These are phyloP conservation scores for Sesamia nonagrioides DNA, from an alignment of 1,140 invertebrate genomes.

Conservation along the genomic window DNA sequence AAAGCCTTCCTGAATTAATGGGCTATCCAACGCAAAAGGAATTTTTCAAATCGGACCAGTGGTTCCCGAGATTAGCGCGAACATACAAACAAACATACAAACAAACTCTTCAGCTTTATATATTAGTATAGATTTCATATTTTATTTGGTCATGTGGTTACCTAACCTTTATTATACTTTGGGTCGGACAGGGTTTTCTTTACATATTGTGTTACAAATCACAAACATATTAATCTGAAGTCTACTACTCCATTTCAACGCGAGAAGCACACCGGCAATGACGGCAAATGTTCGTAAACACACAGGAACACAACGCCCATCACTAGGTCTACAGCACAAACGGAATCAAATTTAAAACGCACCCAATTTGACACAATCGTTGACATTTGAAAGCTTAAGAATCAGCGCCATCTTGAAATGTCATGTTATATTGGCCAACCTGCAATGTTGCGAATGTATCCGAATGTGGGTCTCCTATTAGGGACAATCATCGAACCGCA, in stretches of 20 bases:
- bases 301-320: background rate
- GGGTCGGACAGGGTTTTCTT: too few species aligned
- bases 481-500: slow-evolving; percentile 36
- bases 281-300: background rate
- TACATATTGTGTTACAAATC: too few species aligned
- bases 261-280: background rate
- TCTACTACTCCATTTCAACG: background rate
- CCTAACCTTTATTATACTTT: too few species aligned
- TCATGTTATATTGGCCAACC: background rate
- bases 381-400: background rate
- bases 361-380: background rate
- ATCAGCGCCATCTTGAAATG: background rate
- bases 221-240: background rate
- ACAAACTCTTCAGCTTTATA: too few species aligned
- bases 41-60: too few species aligned
- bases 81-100: too few species aligned
- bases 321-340: background rate
- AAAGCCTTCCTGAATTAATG: too few species aligned
- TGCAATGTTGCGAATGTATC: slow-evolving; percentile 34
- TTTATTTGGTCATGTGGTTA: too few species aligned
- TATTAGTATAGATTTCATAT: too few species aligned
- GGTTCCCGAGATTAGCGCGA: too few species aligned
- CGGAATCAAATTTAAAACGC: background rate
- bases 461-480: slow-evolving; percentile 44
- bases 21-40: too few species aligned